Evolutionary conservation across 2,888 invertebrate species (phyloP), one percentile per base, ranked within the genome.

Genomic region (Neoscelio sp.): DNA sequence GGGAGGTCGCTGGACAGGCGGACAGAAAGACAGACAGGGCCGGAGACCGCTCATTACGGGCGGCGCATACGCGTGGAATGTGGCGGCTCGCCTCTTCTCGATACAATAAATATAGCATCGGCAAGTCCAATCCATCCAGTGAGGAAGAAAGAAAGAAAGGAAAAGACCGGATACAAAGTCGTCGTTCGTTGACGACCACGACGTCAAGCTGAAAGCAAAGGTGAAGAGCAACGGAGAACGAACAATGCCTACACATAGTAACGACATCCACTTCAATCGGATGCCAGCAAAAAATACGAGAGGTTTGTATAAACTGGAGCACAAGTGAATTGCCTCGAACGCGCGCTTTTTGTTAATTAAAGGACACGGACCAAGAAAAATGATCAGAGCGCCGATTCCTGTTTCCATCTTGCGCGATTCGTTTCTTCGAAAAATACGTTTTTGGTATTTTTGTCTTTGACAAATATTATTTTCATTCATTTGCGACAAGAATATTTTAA

Each of bases 1-100:
- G 42, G 52, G 82, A 80, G 82, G 81, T 76, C 60, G 78, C 67
- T 67, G 78, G 82, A 82, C 83, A 83, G 83, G 84, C 83, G 83
- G 81, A 85, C 78, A 83, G 86, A 87, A 87, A 88, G 89, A 87
- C 86, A 83, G 89, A 88, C 88, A 85, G 88, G 85, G 84, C 83
- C 82, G 86, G 86, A 88, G 89, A 87, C 85, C 88, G 88, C 89
- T 89, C 89, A 89, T 89, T 89, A 89, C 89, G 88, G 82, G 83
- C 87, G 85, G 85, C 87, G 87, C 86, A 89, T 88, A 85, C 89
- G 86, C 87, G 85, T 83, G 89, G 89, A 89, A 89, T 89, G 89
- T 85, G 86, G 83, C 85, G 85, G 83, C 84, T 85, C 83, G 84
- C 78, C 80, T 77, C 77, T 76, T 75, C 75, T 81, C 84, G 87